Base-by-base conservation (phyloP, 2,888 invertebrate species). In the Habroteleia sp. region DNA sequence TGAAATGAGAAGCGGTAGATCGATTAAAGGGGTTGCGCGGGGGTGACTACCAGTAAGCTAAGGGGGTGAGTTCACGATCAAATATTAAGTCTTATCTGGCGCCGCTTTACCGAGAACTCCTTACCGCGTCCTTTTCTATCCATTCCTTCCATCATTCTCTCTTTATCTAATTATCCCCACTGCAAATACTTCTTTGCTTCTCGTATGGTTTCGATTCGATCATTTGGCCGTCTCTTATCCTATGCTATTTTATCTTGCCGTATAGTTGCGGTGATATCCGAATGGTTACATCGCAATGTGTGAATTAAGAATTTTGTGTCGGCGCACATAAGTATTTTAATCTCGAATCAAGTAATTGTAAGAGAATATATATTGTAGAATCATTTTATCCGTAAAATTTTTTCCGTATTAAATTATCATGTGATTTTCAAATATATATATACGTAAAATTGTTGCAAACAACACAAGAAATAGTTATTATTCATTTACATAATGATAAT, bases 71-170 rank as follows among this genome's bases (percentile, higher is more conserved):
- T 80, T 79, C 81, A 79, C 86, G 86, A 86, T 86, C 86, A 87
- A 86, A 86, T 86, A 86, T 86, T 86, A 86, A 86, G 86, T 85
- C 85, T 86, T 86, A 85, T 87, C 85, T 84, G 85, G 86, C 86
- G 85, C 84, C 85, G 84, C 81, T 84, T 85, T 83, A 84, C 82
- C 82, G 81, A 81, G 82, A 83, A 83, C 80, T 69, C n/a, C 76
- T 72, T 74, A 72, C 58, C 72, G 58, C 65, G 62, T 77, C 73
- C 35, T 60, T 48, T 39, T 46, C 58, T 52, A 41, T 52, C 58
- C 72, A 48, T 56, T 76, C 60, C 60, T 58, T 63, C 77, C 62
- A 77, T 79, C 69, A 68, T 80, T 80, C 62, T 39, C 78, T 71
- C 80, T 79, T 72, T 71, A 80, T 81, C 83, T 83, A 84, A 84